Evolutionary conservation across 1,140 invertebrate genomes (phyloP), one percentile per base, ranked within the genome.

Genomic region (Ectropis grisescens): DNA sequence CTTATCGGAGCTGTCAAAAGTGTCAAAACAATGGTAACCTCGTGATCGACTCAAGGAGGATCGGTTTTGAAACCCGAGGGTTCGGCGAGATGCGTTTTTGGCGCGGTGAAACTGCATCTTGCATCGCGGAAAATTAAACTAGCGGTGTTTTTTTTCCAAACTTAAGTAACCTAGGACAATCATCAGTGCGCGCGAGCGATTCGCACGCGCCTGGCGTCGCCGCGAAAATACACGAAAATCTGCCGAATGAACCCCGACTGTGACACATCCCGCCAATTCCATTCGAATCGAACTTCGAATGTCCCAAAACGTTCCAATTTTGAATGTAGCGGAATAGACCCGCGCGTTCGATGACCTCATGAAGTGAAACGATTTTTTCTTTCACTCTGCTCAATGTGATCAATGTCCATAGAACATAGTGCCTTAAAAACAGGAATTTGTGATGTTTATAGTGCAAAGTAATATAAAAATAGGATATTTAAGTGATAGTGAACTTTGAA

Each of bases 381-480:
- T 50, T 57, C 48, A 44, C 47, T 59, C 67, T 69, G 74, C 74
- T 79, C 74, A 79, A 79, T 57, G 69, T 76, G 70, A 76, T 79
- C n/a, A n/a, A n/a, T n/a, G n/a, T n/a, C n/a, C n/a, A 44, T 64
- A 72, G 59, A n/a, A 54, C 51, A 37, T 58, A 72, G 70, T 75
- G 66, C 66, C 65, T 70, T 69, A 68, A 49, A 52, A 33, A 48
- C 37, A 19, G 36, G 51, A 48, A 58, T 39, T 66, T 65, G 72
- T 78, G 69, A 78, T 78, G 48, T 19, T 52, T 41, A 69, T 53
- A 79, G 74, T 79, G 74, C 69, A 72, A 75, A 76, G 41, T 58
- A 57, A 42, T 55, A 60, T 47, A 48, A 33, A 37, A 42, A 32
- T 54, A 52, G 46, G 34, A 41, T 59, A 61, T 31, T 54, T 45